Percentiles rank a stretch among this genome's conserved stretches.
Evolutionary conservation across 92 coral and sea anemone species (phyloP).

Genomic region (Palythoa heliodiscus): DNA sequence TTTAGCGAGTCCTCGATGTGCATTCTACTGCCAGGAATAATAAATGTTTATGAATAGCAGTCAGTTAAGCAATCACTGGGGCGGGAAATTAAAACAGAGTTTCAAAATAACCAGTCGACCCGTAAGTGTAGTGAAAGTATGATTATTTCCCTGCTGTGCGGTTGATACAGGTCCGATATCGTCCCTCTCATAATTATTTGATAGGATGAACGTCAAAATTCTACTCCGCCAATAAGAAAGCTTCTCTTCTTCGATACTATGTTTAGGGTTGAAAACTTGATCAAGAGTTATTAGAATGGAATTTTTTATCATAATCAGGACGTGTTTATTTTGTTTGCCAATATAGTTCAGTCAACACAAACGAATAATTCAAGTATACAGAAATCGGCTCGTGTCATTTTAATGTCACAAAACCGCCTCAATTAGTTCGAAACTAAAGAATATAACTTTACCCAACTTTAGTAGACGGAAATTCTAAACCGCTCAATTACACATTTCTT

Average conservation of each 20-base stretch:
- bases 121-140: constrained; percentile 22
- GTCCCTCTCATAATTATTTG: constrained; percentile 38
- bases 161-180: constrained; percentile 44
- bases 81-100: constrained; percentile 49
- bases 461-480: constrained; percentile 18
- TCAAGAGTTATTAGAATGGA: constrained; percentile 15
- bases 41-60: constrained; percentile 32
- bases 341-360: constrained; percentile 27
- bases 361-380: constrained; percentile 15
- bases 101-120: constrained; percentile 22
- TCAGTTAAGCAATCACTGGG: constrained; percentile 28
- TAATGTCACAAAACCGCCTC: background rate
- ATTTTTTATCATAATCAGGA: background rate
- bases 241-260: constrained; percentile 1
- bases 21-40: constrained; percentile 40
- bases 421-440: background rate
- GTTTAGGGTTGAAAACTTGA: constrained; percentile 1
- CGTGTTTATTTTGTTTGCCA: constrained; percentile 18
- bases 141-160: constrained; percentile 46
- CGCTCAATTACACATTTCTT: background rate
- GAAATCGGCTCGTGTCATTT: background rate
- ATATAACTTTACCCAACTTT: background rate
- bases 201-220: constrained; percentile 35
- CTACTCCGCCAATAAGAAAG: constrained; percentile 17
- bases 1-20: constrained; percentile 44